Evolutionary conservation across 2,113 vertebrate species (phyloP).

Genomic region (Ptilonorhynchus violaceus): DNA sequence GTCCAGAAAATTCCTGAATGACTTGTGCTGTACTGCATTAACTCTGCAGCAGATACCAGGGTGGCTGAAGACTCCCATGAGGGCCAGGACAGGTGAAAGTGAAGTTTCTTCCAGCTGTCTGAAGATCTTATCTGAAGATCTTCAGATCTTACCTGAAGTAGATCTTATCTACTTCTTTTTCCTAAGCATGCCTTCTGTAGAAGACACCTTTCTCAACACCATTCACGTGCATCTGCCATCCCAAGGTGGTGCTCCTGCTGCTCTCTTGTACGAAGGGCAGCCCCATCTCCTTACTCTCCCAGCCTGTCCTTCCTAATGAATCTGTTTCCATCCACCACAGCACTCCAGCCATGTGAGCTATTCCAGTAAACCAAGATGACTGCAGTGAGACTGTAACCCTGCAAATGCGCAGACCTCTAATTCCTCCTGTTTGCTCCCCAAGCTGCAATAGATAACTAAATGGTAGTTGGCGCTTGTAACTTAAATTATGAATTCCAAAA

Average conservation of each 20-base stretch:
- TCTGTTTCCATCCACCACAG: neutral
- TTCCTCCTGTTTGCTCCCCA: neutral
- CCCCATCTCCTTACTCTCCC: neutral
- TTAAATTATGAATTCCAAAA: neutral
- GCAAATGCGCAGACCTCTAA: neutral
- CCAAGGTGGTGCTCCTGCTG: neutral
- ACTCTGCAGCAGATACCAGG: neutral
- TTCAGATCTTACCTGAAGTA: neutral
- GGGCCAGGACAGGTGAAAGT: neutral
- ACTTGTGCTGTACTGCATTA: neutral
- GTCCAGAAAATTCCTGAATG: neutral
- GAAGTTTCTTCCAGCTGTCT: neutral
- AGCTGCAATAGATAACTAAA: neutral
- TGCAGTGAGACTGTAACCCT: neutral
- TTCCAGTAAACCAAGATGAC: neutral
- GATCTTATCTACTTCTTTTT: neutral
- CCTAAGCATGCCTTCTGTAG: neutral
- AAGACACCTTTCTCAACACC: neutral
- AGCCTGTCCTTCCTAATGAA: neutral
- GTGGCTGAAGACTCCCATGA: neutral
- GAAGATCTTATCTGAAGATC: neutral
- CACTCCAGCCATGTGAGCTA: neutral
- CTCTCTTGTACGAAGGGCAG: neutral
- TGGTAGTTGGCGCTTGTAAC: neutral
- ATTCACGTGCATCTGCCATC: fast-evolving